A percentile compares a stretch with the other conserved stretches of the same genome.
Conservation (phyloP, 2,797 vertebrate genomes). For the Streptopelia turtur region DNA sequence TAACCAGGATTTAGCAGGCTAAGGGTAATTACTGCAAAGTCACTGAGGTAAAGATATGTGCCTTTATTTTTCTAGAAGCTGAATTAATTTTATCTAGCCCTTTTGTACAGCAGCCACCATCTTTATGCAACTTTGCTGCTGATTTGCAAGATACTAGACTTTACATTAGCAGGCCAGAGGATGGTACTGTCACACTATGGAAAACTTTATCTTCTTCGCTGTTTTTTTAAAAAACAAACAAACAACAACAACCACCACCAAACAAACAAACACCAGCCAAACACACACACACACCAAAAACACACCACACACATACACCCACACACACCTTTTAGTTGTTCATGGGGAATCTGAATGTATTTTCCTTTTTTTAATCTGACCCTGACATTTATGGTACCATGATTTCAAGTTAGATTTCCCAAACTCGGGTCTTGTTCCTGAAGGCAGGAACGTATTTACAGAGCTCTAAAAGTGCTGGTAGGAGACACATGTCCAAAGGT, state of each 20-base stretch:
- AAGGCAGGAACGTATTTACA: not conserved
- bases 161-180: not conserved
- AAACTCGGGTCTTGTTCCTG: not conserved
- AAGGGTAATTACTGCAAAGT: conserved; percentile 24
- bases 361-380: not conserved
- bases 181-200: not conserved
- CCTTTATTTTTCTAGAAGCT: conserved; percentile 12
- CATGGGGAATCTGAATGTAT: not conserved
- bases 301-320: no score
- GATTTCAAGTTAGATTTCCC: not conserved
- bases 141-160: not conserved
- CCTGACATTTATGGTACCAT: not conserved
- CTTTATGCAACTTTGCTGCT: not conserved
- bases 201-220: not conserved
- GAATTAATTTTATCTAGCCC: conserved; percentile 3
- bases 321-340: not conserved
- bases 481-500: not conserved
- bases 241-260: no score
- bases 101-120: not conserved
- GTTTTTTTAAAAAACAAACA: not conserved
- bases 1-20: conserved; percentile 40
- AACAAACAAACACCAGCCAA: no score
- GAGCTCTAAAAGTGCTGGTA: not conserved
- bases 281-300: no score
- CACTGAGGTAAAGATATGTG: not conserved